phyloP scores from a whole-genome alignment of 1,140 invertebrate genomes.

The Globodera rostochiensis region DNA sequence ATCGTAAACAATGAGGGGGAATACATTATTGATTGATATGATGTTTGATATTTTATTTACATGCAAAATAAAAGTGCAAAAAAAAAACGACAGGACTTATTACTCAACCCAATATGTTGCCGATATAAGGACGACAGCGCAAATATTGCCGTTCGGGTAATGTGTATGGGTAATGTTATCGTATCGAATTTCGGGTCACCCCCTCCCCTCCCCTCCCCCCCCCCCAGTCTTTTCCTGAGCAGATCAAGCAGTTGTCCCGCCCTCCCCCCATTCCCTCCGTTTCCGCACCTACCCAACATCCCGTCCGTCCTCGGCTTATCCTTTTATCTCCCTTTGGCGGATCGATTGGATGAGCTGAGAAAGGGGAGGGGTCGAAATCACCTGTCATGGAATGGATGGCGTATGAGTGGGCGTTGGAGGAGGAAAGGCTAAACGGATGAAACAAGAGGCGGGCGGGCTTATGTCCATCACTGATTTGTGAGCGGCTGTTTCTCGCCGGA shows the following conservation, averaged over 20 bases:
- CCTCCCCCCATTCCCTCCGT: too few relatives aligned
- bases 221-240: background rate
- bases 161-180: background rate
- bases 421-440: too few relatives aligned
- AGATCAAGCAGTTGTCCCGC: background rate
- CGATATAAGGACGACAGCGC: background rate
- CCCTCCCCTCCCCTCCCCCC: too few relatives aligned
- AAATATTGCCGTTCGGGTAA: background rate
- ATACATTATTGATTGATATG: too few relatives aligned
- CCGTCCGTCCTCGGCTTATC: background rate
- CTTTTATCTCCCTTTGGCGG: background rate
- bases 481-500: constrained; percentile 6
- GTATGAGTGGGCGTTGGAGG: constrained; percentile 6
- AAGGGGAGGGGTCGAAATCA: background rate
- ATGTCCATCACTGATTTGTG: background rate
- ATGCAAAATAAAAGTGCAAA: too few relatives aligned
- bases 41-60: too few relatives aligned
- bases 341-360: constrained; percentile 5
- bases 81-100: too few relatives aligned
- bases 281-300: too few relatives aligned
- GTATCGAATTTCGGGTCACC: background rate
- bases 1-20: too few relatives aligned
- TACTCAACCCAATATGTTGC: too few relatives aligned
- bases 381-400: background rate
- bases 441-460: too few relatives aligned